These are phyloP conservation scores for Stichodactyla mertensii DNA, from an alignment of 64 coral and sea anemone genomes.

Conservation along the genomic window DNA sequence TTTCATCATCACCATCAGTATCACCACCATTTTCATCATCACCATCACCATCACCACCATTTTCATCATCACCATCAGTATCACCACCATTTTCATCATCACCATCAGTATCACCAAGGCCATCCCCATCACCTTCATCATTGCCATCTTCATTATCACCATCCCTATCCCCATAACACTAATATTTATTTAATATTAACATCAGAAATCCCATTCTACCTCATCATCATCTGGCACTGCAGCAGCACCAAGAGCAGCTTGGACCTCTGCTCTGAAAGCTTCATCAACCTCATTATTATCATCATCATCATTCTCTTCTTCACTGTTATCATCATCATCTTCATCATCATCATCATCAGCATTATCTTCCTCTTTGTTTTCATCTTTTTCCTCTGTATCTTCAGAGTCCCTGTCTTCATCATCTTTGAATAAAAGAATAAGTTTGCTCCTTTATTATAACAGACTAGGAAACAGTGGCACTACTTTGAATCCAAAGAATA, in stretches of 20 bases:
- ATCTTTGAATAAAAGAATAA: not conserved
- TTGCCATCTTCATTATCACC: too few relatives aligned
- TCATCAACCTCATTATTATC: constrained; percentile 69
- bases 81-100: too few relatives aligned
- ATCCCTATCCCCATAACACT: too few relatives aligned
- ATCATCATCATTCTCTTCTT: constrained; percentile 56
- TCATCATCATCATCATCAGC: constrained; percentile 8
- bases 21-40: too few relatives aligned
- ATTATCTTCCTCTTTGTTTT: not conserved
- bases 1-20: too few relatives aligned
- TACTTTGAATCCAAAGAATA: too few relatives aligned
- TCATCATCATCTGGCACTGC: constrained; percentile 42
- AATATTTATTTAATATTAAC: too few relatives aligned
- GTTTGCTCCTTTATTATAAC: not conserved
- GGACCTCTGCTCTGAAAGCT: constrained; percentile 77
- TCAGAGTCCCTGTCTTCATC: constrained; percentile 38
- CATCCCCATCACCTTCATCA: too few relatives aligned
- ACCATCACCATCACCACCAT: too few relatives aligned
- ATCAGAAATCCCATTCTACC: constrained; percentile 16
- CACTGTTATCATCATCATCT: constrained; percentile 37
- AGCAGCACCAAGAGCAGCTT: constrained; percentile 76
- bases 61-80: too few relatives aligned
- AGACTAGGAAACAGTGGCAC: too few relatives aligned
- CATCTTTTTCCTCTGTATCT: constrained; percentile 18
- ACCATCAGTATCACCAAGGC: too few relatives aligned